phyloP scores from a whole-genome alignment of 2,888 invertebrate genomes.

The Hydrotaea diabolus region DNA sequence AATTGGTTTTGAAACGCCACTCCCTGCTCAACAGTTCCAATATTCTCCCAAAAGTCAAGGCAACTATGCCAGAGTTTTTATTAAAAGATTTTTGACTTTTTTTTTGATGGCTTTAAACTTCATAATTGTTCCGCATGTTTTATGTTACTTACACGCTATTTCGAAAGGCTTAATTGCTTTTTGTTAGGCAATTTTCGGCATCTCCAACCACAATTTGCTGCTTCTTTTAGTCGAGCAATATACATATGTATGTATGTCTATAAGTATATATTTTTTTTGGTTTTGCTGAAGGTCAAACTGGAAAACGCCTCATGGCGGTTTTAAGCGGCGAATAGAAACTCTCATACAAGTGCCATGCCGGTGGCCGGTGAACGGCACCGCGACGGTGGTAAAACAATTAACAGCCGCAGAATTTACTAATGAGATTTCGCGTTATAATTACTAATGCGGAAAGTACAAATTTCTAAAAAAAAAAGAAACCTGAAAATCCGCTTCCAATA shows the following conservation, averaged over 20 bases:
- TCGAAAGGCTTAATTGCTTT: no score
- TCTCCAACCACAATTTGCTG: neutral
- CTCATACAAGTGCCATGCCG: neutral
- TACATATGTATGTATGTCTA: no score
- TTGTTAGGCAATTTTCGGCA: neutral
- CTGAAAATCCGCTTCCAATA: conserved; percentile 20
- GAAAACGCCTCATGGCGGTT: conserved; percentile 6
- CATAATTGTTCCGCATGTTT: no score
- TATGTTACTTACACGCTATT: no score
- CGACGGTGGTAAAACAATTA: conserved; percentile 18
- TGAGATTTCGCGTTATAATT: conserved; percentile 45
- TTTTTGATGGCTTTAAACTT: no score
- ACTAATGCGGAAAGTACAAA: conserved; percentile 53
- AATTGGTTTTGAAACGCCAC: no score
- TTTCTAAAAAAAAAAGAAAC: conserved; percentile 25
- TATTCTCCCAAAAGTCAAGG: no score
- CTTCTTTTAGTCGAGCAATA: neutral
- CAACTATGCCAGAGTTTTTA: no score
- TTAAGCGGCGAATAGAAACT: neutral
- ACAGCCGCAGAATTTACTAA: conserved; percentile 30
- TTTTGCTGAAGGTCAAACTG: conserved; percentile 36
- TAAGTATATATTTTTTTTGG: neutral
- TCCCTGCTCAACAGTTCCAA: no score
- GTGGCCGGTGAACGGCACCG: conserved; percentile 1
- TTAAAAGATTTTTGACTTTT: no score